phyloP scores from a whole-genome alignment of 2,113 vertebrate species.

The Hydrolagus affinis region DNA sequence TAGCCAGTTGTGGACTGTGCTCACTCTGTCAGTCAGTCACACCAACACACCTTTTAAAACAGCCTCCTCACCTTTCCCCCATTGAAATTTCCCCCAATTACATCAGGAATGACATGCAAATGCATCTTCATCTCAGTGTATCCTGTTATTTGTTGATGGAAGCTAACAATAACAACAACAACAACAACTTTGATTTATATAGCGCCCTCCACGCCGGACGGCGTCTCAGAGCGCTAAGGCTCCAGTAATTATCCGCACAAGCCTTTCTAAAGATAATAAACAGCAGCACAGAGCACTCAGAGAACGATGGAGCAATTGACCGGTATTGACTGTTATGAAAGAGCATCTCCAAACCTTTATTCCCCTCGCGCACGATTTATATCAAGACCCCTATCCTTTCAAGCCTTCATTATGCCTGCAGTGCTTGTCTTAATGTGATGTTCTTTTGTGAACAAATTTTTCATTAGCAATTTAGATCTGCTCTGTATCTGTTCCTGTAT shows the following conservation, averaged over 20 bases:
- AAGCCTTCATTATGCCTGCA: background rate
- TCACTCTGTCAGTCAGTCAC: background rate
- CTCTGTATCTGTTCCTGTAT: background rate
- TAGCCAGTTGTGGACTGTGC: background rate
- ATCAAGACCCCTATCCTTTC: background rate
- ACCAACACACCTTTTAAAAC: background rate
- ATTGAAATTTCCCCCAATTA: background rate
- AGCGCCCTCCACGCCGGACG: too few species aligned
- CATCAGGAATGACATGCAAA: background rate
- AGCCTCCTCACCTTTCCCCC: background rate
- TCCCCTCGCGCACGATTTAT: background rate
- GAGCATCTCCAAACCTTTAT: background rate
- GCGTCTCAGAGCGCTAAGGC: too few species aligned
- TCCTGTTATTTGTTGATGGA: background rate
- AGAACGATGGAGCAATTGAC: background rate
- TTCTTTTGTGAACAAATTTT: background rate
- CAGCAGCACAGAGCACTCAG: conserved; percentile 4
- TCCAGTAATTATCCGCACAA: background rate
- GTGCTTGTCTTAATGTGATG: background rate
- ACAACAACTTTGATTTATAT: too few species aligned
- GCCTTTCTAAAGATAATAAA: conserved; percentile 13
- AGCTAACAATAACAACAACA: too few species aligned
- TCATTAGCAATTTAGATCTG: background rate
- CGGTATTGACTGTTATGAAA: background rate
- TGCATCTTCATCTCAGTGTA: conserved; percentile 8